Base-by-base conservation (phyloP, 2,113 vertebrate genomes). In the Hippopotamus amphibius region DNA sequence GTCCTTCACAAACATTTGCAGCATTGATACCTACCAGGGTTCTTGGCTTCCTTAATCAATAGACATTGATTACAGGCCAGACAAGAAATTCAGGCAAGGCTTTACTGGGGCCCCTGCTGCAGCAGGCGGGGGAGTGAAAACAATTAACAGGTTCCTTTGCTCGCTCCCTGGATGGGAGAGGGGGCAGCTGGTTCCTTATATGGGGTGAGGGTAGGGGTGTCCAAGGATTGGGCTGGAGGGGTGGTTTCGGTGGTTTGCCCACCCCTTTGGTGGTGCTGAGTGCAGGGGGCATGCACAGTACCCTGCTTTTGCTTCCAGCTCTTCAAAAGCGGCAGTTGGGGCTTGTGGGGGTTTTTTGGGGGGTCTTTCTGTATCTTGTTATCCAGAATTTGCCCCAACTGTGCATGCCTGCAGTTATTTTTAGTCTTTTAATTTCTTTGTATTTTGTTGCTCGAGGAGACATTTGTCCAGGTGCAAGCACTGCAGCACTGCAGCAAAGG, bases 21-120 rank as follows among this genome's bases (percentile, higher is more conserved):
- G 69, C 50, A 50, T 21, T 77, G 74, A 50, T 46, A 50, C 30
- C 1, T 5, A 77, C 48, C 48, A 53, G 48, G 28, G 46, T 10
- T 33, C 74, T 53, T 77, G 30, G 48, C 48, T 77, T 77, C 28
- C 74, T 19, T 46, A 53, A 33, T 53, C 74, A 53, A 13, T 21
- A 77, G 48, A 21, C 33, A 53, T 53, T 77, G 33, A 33, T 53
- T 77, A 77, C 16, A 53, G 48, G 74, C 48, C 74, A 77, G 48
- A 50, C 48, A 33, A 77, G 74, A 77, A 77, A 77, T 77, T 77
- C 74, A 77, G 28, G 74, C 72, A 77, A 77, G 28, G 46, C 74
- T 77, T 77, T 33, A 33, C 1, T 53, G 74, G 74, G 48, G 28
- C 28, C 28, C 48, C 74, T 77, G 46, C 16, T 77, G 16, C 30